Evolutionary conservation across 1,140 invertebrate genomes (phyloP).

Genomic region (Oedothorax gibbosus): DNA sequence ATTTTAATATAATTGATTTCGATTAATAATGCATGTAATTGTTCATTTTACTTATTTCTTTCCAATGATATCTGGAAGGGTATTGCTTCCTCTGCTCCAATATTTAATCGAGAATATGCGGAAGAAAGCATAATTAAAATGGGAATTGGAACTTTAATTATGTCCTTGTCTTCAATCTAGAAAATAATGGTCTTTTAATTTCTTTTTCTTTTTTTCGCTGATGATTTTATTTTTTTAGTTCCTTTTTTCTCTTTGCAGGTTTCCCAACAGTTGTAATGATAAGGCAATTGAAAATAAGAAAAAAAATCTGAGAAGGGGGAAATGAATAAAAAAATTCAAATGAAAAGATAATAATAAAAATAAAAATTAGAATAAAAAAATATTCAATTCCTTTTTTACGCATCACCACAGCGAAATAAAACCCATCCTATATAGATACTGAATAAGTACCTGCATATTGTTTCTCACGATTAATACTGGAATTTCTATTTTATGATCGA

Average conservation of each 20-base stretch:
- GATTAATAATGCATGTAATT: slow-evolving; percentile 27
- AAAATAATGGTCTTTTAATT: slow-evolving; percentile 53
- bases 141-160: slow-evolving; percentile 51
- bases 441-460: too few species aligned
- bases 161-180: slow-evolving; percentile 46
- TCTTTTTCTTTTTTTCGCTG: slow-evolving; percentile 25
- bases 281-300: slow-evolving; percentile 41
- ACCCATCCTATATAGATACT: too few species aligned
- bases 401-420: too few species aligned
- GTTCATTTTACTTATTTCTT: slow-evolving; percentile 19
- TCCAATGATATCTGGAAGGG: slow-evolving; percentile 7
- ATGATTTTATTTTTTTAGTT: neutral
- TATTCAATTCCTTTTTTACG: neutral
- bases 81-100: slow-evolving; percentile 5
- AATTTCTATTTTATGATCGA: too few species aligned
- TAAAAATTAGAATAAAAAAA: slow-evolving; percentile 25
- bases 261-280: slow-evolving; percentile 48
- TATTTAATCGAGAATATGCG: neutral
- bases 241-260: slow-evolving; percentile 5
- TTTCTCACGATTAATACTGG: too few species aligned
- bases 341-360: slow-evolving; percentile 39
- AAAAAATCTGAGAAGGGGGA: neutral
- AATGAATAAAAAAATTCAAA: slow-evolving; percentile 21
- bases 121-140: slow-evolving; percentile 41
- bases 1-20: neutral